Evolutionary conservation across 2,888 invertebrate genomes (phyloP).

Genomic region (Pherbina coryleti): DNA sequence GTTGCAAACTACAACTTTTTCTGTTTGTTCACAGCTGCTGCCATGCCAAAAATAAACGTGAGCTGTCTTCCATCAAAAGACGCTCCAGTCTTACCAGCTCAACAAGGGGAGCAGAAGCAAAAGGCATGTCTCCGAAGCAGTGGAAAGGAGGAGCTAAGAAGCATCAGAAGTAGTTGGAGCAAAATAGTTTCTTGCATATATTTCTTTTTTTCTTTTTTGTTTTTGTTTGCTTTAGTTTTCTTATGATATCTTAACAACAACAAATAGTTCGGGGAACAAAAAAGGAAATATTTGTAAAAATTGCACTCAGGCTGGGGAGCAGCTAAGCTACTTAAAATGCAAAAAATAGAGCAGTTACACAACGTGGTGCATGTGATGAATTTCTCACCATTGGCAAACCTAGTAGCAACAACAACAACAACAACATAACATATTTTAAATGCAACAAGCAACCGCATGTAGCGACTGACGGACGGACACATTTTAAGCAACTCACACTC

Average conservation of each 20-base stretch:
- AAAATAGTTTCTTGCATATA: neutral
- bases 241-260: neutral
- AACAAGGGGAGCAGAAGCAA: neutral
- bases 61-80: neutral
- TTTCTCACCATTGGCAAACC: neutral
- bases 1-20: neutral
- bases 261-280: neutral
- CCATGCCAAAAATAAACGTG: neutral
- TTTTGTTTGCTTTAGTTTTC: neutral
- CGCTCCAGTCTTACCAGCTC: too few relatives aligned
- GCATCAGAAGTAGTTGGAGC: neutral
- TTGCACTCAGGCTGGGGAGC: neutral
- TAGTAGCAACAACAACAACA: neutral
- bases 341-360: too few relatives aligned
- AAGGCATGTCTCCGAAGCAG: neutral
- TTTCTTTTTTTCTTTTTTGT: neutral
- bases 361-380: slow-evolving; percentile 6
- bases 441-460: slow-evolving; percentile 14
- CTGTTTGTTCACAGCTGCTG: neutral
- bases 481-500: neutral
- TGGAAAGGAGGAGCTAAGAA: neutral
- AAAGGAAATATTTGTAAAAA: neutral
- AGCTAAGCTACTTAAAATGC: neutral
- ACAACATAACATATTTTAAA: neutral
- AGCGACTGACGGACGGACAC: neutral